These are phyloP conservation scores for Drosophila monieri DNA, from an alignment of 2,888 invertebrate species.

Conservation along the genomic window DNA sequence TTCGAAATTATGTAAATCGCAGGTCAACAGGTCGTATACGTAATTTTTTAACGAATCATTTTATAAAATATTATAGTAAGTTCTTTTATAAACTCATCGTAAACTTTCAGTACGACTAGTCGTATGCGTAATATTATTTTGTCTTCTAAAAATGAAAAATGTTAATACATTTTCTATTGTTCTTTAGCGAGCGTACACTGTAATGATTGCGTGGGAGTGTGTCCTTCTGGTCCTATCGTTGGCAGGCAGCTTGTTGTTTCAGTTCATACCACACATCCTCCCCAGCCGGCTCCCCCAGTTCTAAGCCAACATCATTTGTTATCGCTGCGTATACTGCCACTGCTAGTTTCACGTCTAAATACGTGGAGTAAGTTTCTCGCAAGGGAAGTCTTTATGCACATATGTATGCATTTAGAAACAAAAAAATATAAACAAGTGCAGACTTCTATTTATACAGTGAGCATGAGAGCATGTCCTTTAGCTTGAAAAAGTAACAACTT, in stretches of 20 bases:
- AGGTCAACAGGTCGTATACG: neutral
- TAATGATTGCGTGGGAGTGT: constrained; percentile 22
- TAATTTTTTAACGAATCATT: neutral
- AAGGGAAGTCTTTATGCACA: constrained; percentile 4
- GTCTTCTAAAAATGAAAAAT: too few relatives aligned
- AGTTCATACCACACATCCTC: constrained; percentile 7
- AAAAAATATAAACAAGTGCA: too few relatives aligned
- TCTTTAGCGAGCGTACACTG: constrained; percentile 15
- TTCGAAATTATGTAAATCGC: neutral
- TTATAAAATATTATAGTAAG: neutral
- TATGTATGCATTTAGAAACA: too few relatives aligned
- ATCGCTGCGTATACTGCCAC: constrained; percentile 62
- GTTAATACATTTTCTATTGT: neutral
- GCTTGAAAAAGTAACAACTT: constrained; percentile 55
- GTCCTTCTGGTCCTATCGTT: constrained; percentile 26
- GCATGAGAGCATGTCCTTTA: constrained; percentile 57
- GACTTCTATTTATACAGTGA: constrained; percentile 26
- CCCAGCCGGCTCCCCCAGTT: constrained; percentile 29
- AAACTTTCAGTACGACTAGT: neutral
- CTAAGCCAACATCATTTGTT: constrained; percentile 65
- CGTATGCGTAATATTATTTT: neutral
- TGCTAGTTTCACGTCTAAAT: constrained; percentile 39
- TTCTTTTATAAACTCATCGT: too few relatives aligned
- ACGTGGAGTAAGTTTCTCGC: constrained; percentile 13
- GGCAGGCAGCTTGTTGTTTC: constrained; percentile 22